Evolutionary conservation across 2,113 vertebrate genomes (phyloP).

Genomic region (Indicator indicator): DNA sequence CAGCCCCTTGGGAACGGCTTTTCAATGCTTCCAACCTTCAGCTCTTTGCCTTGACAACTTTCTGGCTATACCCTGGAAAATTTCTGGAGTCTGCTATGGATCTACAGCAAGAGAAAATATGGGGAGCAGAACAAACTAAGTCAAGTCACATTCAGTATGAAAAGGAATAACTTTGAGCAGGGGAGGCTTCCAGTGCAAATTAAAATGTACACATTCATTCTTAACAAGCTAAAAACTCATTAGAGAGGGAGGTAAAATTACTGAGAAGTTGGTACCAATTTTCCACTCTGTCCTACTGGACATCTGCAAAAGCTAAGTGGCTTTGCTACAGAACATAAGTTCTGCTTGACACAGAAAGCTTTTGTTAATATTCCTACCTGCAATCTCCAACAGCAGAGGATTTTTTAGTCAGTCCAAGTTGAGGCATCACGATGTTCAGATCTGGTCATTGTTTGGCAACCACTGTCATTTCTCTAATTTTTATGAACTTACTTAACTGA

Average conservation of each 20-base stretch:
- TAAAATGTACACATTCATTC: neutral
- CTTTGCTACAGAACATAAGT: neutral
- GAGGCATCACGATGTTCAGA: neutral
- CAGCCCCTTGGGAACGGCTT: neutral
- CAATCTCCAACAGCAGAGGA: neutral
- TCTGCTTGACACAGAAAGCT: neutral
- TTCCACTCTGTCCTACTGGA: neutral
- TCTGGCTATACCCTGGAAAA: neutral
- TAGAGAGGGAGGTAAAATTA: neutral
- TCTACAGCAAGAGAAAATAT: neutral
- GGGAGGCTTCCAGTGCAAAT: neutral
- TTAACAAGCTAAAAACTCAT: neutral
- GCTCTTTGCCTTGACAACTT: neutral
- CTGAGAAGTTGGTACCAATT: neutral
- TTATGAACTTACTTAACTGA: constrained; percentile 12
- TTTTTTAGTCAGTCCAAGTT: neutral
- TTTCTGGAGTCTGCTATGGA: neutral
- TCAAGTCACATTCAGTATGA: neutral
- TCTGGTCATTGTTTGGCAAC: neutral
- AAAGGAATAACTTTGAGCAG: neutral
- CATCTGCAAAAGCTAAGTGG: neutral
- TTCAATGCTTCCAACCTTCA: neutral
- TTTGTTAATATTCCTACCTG: constrained; percentile 8
- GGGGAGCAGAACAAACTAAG: neutral
- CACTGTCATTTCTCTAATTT: neutral